Evolutionary conservation across 2,113 vertebrate genomes (phyloP), one percentile per base, ranked within the genome.

Genomic region (Phalacrocorax pelagicus): DNA sequence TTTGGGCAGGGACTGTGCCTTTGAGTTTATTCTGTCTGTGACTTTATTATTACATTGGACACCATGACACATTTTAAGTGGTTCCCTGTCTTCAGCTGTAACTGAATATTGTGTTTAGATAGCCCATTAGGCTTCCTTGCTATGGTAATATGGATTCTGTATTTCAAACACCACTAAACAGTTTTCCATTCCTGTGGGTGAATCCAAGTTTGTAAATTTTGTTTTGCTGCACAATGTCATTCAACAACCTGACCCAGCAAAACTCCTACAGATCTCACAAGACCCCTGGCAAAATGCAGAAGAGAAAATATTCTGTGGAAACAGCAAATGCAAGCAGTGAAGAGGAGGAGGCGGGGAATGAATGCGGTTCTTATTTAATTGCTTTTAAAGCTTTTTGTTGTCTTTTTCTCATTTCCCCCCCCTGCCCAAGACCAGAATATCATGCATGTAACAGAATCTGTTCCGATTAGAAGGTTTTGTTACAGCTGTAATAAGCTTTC

Each of bases 401-500:
- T 94, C 71, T 91, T 90, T 90, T 94, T 89, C 58, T 94, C 57
- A 80, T 95, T 77, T 44, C 10, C n/a, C 82, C 22, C 22, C 55
- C 22, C 38, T 4, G 23, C n/a, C 73, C 88, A 82, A 90, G 80
- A 96, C 95, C 90, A 97, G 96, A 94, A 70, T 97, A 94, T 95
- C 90, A 81, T 72, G 85, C 94, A 93, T 90, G 97, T 97, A 98
- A 98, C 85, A 85, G 92, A 96, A 97, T 97, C 96, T 1, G 11
- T 94, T 97, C 92, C 63, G 96, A 97, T 98, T 98, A 98, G 96
- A 94, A 97, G 97, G 94, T 96, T 98, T 97, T 93, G 96, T 95
- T 97, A 98, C 97, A 97, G 96, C 96, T 97, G 85, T 97, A 98
- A 97, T 96, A 98, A 97, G 92, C 90, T 98, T 98, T 97, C 96